A percentile compares a stretch with the other conserved stretches of the same genome.
Evolutionary conservation across 1,140 invertebrate species (phyloP).

Genomic region (Diprion similis): DNA sequence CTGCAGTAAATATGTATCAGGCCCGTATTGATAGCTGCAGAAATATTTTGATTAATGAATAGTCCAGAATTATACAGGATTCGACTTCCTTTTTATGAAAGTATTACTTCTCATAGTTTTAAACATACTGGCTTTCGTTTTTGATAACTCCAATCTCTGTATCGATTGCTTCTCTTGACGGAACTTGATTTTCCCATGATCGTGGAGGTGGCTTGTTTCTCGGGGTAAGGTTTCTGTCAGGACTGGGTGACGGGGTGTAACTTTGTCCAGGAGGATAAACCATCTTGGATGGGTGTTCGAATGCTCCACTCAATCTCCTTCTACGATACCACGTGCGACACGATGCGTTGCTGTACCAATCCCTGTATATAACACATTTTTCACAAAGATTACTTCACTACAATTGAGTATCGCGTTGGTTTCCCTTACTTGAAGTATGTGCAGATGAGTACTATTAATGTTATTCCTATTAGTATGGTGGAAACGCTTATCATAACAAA

Average conservation of each 20-base stretch:
- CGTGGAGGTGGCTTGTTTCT: conserved; percentile 59
- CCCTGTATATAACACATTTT: conserved; percentile 60
- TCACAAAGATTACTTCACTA: background rate
- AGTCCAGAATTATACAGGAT: conserved; percentile 1
- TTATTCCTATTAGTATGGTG: background rate
- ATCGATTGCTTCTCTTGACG: conserved; percentile 80
- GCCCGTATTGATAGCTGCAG: conserved; percentile 90
- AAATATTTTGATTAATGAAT: conserved; percentile 23
- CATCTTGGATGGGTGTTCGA: conserved; percentile 91
- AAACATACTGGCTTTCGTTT: conserved; percentile 85
- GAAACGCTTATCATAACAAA: background rate
- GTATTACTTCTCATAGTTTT: conserved; percentile 14
- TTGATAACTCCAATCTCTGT: conserved; percentile 82
- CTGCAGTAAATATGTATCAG: conserved; percentile 94
- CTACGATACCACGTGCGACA: conserved; percentile 86
- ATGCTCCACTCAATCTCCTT: conserved; percentile 80
- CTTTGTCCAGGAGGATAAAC: conserved; percentile 87
- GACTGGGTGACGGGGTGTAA: conserved; percentile 78
- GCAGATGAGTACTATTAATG: background rate
- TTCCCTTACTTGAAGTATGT: conserved; percentile 3
- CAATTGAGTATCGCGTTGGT: too few relatives aligned
- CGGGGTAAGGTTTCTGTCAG: conserved; percentile 63
- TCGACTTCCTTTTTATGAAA: conserved; percentile 15
- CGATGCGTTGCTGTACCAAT: conserved; percentile 89
- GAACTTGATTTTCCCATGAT: conserved; percentile 73